Evolutionary conservation across 2,797 vertebrate genomes (phyloP).

Genomic region (Octomys mimax): DNA sequence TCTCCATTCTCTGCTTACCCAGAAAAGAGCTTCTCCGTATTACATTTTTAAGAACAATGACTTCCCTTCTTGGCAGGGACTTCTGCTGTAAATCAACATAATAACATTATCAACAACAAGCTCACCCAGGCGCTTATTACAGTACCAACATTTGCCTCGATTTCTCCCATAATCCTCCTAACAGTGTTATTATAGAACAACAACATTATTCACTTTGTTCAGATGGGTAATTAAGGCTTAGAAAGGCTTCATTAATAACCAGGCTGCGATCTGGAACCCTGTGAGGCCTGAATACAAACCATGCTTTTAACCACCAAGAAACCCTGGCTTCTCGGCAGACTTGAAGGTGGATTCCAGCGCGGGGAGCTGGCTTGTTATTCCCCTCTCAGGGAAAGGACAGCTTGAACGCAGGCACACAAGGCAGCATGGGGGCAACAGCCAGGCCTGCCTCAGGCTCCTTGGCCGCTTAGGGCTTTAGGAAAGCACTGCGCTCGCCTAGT

Average conservation of each 20-base stretch:
- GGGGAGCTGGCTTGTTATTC: neutral
- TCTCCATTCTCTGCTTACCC: neutral
- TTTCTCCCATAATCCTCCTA: neutral
- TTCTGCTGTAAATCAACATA: constrained; percentile 5
- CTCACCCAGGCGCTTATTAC: neutral
- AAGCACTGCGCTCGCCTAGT: fast-evolving
- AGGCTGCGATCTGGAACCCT: neutral
- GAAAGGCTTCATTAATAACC: neutral
- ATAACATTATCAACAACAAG: neutral
- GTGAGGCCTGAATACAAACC: constrained; percentile 3
- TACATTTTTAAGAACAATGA: constrained; percentile 24
- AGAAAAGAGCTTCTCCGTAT: neutral
- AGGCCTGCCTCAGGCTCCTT: neutral
- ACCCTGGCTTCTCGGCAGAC: neutral
- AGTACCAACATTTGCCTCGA: neutral
- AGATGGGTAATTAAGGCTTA: neutral
- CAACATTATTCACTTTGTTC: neutral
- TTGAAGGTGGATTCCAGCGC: neutral
- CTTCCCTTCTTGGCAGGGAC: neutral
- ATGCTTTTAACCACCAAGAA: neutral
- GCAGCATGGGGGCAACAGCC: neutral
- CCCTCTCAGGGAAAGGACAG: neutral
- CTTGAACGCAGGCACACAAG: neutral
- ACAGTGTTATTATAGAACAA: neutral
- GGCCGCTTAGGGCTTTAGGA: neutral